A percentile compares a stretch with the other conserved stretches of the same genome.
These are phyloP conservation scores for Alligator sinensis DNA, from an alignment of 2,113 vertebrate genomes.

Conservation along the genomic window DNA sequence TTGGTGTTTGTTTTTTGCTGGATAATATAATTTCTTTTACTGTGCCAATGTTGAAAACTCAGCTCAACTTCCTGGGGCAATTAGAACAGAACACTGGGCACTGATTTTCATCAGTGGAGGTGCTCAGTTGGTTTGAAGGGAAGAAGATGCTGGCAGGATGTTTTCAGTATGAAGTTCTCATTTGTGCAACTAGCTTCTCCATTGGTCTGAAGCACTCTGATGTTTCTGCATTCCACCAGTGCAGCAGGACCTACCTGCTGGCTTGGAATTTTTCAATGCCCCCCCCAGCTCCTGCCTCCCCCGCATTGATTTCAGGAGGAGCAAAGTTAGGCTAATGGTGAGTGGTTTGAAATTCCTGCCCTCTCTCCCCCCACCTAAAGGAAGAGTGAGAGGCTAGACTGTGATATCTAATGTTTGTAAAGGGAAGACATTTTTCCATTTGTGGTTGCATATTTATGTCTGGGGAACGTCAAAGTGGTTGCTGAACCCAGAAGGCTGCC, in stretches of 20 bases:
- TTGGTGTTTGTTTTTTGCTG: background rate
- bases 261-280: background rate
- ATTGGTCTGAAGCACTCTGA: background rate
- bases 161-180: background rate
- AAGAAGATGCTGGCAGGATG: background rate
- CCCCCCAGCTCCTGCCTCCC: no score
- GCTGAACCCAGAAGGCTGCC: background rate
- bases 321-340: background rate
- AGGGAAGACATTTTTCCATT: background rate
- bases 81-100: background rate
- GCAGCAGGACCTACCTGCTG: accelerated
- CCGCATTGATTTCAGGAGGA: background rate
- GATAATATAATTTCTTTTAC: background rate
- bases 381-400: accelerated
- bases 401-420: background rate
- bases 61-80: accelerated
- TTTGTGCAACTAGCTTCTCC: background rate
- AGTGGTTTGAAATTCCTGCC: background rate
- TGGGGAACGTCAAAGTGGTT: background rate
- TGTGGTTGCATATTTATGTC: background rate
- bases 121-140: background rate
- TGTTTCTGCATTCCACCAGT: background rate
- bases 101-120: background rate
- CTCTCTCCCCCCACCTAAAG: background rate
- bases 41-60: background rate